Percentiles rank a stretch among this genome's conserved stretches.
These are phyloP conservation scores for Drosophila sulfurigaster DNA, from an alignment of 1,140 invertebrate species.

Conservation along the genomic window DNA sequence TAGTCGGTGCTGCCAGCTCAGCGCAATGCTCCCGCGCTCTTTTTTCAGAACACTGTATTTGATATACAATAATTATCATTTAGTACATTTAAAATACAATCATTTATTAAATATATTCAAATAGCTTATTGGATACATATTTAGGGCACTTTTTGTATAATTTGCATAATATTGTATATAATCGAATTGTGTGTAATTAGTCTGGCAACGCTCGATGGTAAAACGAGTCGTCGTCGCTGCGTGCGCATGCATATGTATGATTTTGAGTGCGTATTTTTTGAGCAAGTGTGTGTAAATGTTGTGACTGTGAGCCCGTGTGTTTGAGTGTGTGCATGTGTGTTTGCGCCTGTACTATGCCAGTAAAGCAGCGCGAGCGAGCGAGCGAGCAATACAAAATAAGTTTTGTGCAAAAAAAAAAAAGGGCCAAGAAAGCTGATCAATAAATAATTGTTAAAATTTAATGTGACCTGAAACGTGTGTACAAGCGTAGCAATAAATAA, in stretches of 20 bases:
- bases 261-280: constrained; percentile 33
- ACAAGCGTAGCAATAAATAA: constrained; percentile 10
- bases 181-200: background rate
- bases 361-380: constrained; percentile 54
- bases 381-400: constrained; percentile 61
- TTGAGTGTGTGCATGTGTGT: constrained; percentile 34
- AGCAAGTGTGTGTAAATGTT: background rate
- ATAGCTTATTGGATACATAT: no score
- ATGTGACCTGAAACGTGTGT: constrained; percentile 43
- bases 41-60: constrained; percentile 10
- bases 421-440: constrained; percentile 45
- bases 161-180: background rate
- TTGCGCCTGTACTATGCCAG: constrained; percentile 48
- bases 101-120: background rate
- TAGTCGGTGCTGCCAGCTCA: constrained; percentile 30
- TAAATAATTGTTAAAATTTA: constrained; percentile 47
- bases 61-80: background rate
- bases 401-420: constrained; percentile 59
- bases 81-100: background rate
- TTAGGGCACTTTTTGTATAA: background rate
- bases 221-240: constrained; percentile 42
- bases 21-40: constrained; percentile 21
- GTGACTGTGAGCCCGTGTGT: background rate
- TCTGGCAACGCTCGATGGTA: constrained; percentile 35
- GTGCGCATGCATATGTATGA: constrained; percentile 43